Evolutionary conservation across 2,113 vertebrate species (phyloP).

Genomic region (Osmerus eperlanus): DNA sequence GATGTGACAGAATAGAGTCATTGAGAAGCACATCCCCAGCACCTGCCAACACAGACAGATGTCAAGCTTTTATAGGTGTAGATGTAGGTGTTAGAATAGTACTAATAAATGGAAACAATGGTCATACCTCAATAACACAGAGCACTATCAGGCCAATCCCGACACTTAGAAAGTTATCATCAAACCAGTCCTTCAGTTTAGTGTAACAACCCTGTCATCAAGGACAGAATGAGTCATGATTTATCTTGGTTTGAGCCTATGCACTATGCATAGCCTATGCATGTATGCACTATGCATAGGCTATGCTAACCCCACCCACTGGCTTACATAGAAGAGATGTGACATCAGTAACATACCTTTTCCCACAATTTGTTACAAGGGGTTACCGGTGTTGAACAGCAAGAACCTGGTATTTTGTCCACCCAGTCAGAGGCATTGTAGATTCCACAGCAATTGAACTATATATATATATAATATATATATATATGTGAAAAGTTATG

Average conservation of each 20-base stretch:
- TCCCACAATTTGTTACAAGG: fast-evolving
- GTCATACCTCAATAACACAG: conserved; percentile 73
- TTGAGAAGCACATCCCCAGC: conserved; percentile 77
- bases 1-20: conserved; percentile 80
- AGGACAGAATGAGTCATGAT: background rate
- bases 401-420: background rate
- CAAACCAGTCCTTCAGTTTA: conserved; percentile 34
- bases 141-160: conserved; percentile 68
- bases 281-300: too few relatives aligned
- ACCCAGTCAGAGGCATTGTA: conserved; percentile 47
- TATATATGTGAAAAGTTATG: background rate
- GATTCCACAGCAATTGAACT: conserved; percentile 71
- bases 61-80: background rate
- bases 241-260: too few relatives aligned
- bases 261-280: too few relatives aligned
- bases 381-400: fast-evolving
- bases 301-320: background rate
- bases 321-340: background rate
- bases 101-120: background rate
- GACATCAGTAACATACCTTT: conserved; percentile 36
- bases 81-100: background rate
- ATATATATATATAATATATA: background rate
- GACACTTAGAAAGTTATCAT: conserved; percentile 57
- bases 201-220: conserved; percentile 61
- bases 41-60: conserved; percentile 57